Evolutionary conservation across 1,140 invertebrate genomes (phyloP).

Genomic region (Globodera rostochiensis): DNA sequence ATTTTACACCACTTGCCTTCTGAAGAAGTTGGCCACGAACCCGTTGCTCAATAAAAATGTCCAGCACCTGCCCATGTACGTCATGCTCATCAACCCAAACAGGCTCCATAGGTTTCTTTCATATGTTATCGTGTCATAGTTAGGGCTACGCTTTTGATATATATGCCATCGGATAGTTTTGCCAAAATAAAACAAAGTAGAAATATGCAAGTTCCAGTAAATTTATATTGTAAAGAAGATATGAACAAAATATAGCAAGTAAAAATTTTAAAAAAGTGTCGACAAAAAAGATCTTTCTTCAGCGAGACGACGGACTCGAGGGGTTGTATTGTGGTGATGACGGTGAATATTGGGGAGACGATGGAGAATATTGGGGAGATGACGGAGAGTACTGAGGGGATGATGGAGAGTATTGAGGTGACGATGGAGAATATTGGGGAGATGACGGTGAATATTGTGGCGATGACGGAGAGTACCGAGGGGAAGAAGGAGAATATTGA

Average conservation of each 20-base stretch:
- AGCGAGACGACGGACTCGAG: constrained; percentile 48
- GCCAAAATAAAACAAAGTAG: too few relatives aligned
- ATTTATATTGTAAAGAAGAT: too few relatives aligned
- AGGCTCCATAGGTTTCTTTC: constrained; percentile 1
- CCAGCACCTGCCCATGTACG: background rate
- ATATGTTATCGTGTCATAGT: too few relatives aligned
- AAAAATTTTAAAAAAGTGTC: background rate
- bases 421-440: constrained; percentile 27
- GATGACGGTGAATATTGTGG: constrained; percentile 36
- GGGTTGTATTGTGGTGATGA: constrained; percentile 58
- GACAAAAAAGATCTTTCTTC: background rate
- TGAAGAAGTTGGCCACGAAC: too few relatives aligned
- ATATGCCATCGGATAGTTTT: too few relatives aligned
- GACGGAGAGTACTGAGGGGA: constrained; percentile 44
- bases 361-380: constrained; percentile 49
- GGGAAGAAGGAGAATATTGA: constrained; percentile 52
- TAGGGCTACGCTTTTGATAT: too few relatives aligned
- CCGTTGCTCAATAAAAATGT: background rate
- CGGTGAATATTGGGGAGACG: constrained; percentile 50
- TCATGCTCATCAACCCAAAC: constrained; percentile 18
- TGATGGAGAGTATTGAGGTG: constrained; percentile 15
- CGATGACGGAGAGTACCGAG: constrained; percentile 52
- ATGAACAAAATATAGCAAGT: too few relatives aligned
- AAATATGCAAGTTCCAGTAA: too few relatives aligned
- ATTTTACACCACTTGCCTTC: too few relatives aligned